Evolutionary conservation across 1,140 invertebrate species (phyloP), one percentile per base, ranked within the genome.

Genomic region (Parasteatoda tepidariorum): DNA sequence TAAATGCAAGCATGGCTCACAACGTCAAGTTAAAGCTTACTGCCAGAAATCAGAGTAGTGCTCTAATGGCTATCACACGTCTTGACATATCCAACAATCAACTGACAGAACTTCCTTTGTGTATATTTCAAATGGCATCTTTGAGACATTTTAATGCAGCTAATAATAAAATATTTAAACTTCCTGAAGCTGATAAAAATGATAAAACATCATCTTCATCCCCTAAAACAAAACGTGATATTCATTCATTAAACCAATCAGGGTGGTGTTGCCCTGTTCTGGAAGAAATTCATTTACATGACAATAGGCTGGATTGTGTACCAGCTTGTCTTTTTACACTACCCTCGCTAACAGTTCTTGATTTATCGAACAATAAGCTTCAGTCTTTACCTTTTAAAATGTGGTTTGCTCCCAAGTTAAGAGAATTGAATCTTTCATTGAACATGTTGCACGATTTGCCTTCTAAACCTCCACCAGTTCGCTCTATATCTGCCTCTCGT

Each of bases 281-380:
- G 62, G 96, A 98, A 87, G 97, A 98, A 88, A 89, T 98, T 9
- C 94, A 96, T 88, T 87, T 92, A 4, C 93, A 98, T 90, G 94
- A 97, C 87, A 98, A 98, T 90, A 91, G 94, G 33, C 88, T 98
- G 22, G 94, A 95, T 84, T 90, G 91, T 55, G 87, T 98, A 13
- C 96, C 96, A 0, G 91, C 93, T 24, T 94, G 94, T 82, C 96
- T 98, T 89, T 88, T 87, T 24, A 91, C 92, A 28, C 90, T 99
- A 55, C 95, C 96, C 0, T 89, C 92, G 0, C 89, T 99, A 1
- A 91, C 92, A 26, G 93, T 94, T 4, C 90, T 99, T 85, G 97
- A 99, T 88, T 92, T 97, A 0, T 96, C 96, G 0, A 96, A 98
- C 87, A 99, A 99, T 88, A 96, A 96, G 88, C 89, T 99, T n/a